Base-by-base conservation (phyloP, 2,888 invertebrate genomes). In the Pomacea canaliculata region DNA sequence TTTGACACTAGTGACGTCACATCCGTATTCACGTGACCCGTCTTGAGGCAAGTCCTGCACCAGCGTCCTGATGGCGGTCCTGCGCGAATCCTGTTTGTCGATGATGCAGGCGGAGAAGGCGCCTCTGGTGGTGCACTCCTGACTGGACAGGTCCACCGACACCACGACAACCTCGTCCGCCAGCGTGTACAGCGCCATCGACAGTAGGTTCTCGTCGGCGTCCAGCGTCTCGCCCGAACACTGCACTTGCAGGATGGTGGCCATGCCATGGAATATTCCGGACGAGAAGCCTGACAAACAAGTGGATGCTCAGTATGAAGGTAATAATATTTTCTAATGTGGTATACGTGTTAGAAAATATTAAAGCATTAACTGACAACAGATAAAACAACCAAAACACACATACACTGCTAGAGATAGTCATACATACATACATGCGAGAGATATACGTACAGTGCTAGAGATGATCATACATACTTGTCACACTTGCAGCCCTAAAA, bases 1-100 rank as follows among this genome's bases (percentile, higher is more conserved):
- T 37, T 68, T 68, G 23, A 68, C 18, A 7, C 19, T 68, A 4
- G 68, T 68, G 37, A 68, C 68, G 68, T 68, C 68, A 68, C 68
- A 68, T 23, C 68, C 68, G 48, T 68, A 68, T 8, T 68, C 68
- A n/a, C 68, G 37, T 3, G 48, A 27, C n/a, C 12, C 9, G 18
- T 46, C 68, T 27, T 19, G 10, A 7, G 37, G 18, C 68, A 68
- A 12, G 68, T 68, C 48, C 37, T 19, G 68, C 1, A 68, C 19
- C 13, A 68, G 48, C 12, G 48, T 48, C 68, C 27, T 68, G 12
- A 68, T 19, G 18, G 9, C 37, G 12, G 68, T 68, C 2, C 48
- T 23, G 9, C 68, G 37, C 16, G 68, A 13, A 9, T 68, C 68
- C n/a, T 13, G 12, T 5, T 19, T 19, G 68, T 68, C 48, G 37